A percentile compares a stretch with the other conserved stretches of the same genome.
Conservation (phyloP, 2,888 invertebrate genomes). For the Zhuqinia jingwanae region DNA sequence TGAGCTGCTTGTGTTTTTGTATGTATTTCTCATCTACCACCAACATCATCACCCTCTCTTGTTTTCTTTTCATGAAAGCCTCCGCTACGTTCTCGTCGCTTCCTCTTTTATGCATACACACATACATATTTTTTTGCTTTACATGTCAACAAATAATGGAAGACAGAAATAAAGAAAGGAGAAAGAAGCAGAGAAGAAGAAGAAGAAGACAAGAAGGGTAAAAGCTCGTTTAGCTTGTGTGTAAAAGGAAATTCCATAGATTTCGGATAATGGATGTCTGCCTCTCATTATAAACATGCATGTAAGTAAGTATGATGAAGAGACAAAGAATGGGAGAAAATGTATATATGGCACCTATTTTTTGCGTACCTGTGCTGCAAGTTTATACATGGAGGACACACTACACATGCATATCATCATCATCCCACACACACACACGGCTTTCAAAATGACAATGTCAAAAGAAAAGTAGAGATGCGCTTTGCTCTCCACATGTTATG, state of each 20-base stretch:
- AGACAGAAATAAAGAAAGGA: neutral
- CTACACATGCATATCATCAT: no score
- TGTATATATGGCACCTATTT: neutral
- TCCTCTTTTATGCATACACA: no score
- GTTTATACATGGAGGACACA: no score
- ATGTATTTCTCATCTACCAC: neutral
- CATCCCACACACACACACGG: no score
- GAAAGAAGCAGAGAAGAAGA: neutral
- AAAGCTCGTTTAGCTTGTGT: conserved; percentile 19
- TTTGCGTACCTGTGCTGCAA: neutral
- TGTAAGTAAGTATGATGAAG: neutral
- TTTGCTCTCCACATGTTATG: neutral
- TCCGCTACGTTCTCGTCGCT: neutral
- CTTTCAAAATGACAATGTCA: conserved; percentile 39
- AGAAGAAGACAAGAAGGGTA: conserved; percentile 22
- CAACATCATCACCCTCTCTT: no score
- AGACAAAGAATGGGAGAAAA: neutral
- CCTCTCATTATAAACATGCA: conserved; percentile 11
- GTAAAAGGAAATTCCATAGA: conserved; percentile 31
- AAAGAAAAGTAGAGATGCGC: conserved; percentile 15
- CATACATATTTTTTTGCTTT: neutral
- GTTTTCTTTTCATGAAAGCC: conserved; percentile 42
- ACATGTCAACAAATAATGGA: conserved; percentile 48
- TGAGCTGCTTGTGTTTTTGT: neutral
- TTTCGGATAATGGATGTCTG: conserved; percentile 48